phyloP scores from a whole-genome alignment of 2,888 invertebrate species.

The Cenopis cana region DNA sequence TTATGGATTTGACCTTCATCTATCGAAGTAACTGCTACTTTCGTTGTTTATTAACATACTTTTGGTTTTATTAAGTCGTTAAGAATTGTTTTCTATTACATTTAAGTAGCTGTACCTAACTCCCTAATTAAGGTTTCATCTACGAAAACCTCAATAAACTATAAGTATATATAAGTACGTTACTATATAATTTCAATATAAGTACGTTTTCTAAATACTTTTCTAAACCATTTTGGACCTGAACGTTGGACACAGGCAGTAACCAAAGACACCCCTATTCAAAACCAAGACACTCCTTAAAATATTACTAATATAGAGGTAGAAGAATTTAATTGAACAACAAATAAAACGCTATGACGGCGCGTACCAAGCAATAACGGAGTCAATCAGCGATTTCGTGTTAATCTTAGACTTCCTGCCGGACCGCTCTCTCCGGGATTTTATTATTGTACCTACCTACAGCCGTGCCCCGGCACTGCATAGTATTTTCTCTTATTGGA shows the following conservation, averaged over 20 bases:
- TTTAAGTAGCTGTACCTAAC: too few species aligned
- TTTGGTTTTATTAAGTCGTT: too few species aligned
- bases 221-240: too few species aligned
- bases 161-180: too few species aligned
- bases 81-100: too few species aligned
- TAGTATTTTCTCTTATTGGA: constrained; percentile 41
- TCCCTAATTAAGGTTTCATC: too few species aligned
- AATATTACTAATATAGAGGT: background rate
- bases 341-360: constrained; percentile 10
- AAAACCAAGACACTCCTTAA: background rate
- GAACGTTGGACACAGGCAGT: background rate
- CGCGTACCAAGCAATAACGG: constrained; percentile 20
- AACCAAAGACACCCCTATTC: background rate
- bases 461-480: constrained; percentile 36
- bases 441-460: constrained; percentile 39
- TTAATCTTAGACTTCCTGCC: constrained; percentile 44
- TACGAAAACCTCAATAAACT: too few species aligned
- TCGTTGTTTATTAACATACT: too few species aligned
- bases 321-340: background rate
- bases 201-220: too few species aligned
- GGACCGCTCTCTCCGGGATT: constrained; percentile 43
- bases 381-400: constrained; percentile 43
- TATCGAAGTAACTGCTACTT: too few species aligned
- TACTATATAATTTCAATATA: too few species aligned
- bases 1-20: constrained; percentile 21